Evolutionary conservation across 2,888 invertebrate genomes (phyloP).

Genomic region (Xanthorhoe designata): DNA sequence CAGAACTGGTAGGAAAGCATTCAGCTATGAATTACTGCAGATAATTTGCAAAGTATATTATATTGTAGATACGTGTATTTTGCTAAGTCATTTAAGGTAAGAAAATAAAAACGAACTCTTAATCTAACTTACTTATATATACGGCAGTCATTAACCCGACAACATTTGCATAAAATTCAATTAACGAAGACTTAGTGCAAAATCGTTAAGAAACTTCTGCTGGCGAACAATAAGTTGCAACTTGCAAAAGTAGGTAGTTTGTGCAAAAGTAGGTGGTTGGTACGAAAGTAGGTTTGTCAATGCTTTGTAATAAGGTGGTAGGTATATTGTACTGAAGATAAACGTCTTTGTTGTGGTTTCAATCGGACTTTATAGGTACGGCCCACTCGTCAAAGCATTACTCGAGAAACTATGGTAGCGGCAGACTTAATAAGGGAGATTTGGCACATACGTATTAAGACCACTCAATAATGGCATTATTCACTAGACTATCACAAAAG

Average conservation of each 20-base stretch:
- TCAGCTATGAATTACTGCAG: too few relatives aligned
- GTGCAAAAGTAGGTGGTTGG: slow-evolving; percentile 9
- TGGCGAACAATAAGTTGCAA: slow-evolving; percentile 19
- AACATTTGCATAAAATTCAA: slow-evolving; percentile 67
- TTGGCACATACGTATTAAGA: too few relatives aligned
- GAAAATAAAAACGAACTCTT: slow-evolving; percentile 6
- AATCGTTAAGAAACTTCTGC: slow-evolving; percentile 58
- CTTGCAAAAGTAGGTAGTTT: slow-evolving; percentile 7
- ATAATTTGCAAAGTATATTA: too few relatives aligned
- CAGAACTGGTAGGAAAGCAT: too few relatives aligned
- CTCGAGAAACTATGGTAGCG: too few relatives aligned
- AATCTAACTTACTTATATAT: slow-evolving; percentile 41
- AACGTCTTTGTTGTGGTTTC: slow-evolving; percentile 2
- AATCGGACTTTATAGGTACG: too few relatives aligned
- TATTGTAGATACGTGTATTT: too few relatives aligned
- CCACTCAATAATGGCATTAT: too few relatives aligned
- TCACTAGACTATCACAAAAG: too few relatives aligned
- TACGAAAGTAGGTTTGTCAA: slow-evolving; percentile 1
- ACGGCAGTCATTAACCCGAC: slow-evolving; percentile 59
- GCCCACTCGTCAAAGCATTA: too few relatives aligned
- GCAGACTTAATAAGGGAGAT: too few relatives aligned
- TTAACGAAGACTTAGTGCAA: slow-evolving; percentile 57
- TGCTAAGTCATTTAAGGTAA: not conserved
- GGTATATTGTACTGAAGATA: not conserved
- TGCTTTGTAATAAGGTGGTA: slow-evolving; percentile 7